phyloP scores from a whole-genome alignment of 2,113 vertebrate species.

The Mystacornis crossleyi region DNA sequence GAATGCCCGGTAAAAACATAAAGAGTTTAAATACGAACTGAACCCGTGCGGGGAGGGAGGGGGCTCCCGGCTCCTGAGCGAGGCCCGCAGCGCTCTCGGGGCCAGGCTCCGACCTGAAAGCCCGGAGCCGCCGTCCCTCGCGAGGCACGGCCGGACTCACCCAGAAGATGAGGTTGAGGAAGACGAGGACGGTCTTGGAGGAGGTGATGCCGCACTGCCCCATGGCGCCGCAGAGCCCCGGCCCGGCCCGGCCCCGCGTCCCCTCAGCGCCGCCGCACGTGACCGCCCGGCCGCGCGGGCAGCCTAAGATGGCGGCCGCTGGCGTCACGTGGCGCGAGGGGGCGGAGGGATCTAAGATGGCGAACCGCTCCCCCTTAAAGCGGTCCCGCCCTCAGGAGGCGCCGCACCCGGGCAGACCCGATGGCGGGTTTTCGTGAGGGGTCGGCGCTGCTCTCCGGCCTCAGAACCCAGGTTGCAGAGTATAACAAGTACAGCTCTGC shows the following conservation, averaged over 20 bases:
- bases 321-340: background rate
- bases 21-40: background rate
- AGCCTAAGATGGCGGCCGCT: constrained; percentile 45
- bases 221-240: constrained; percentile 47
- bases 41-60: accelerated
- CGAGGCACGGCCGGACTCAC: constrained; percentile 63
- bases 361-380: background rate
- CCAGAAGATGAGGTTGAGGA: constrained; percentile 98
- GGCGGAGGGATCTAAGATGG: constrained; percentile 56
- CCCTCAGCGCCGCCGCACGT: constrained; percentile 17
- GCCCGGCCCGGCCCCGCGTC: background rate
- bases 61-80: background rate
- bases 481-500: accelerated
- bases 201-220: constrained; percentile 95
- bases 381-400: background rate
- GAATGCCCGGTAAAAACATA: background rate
- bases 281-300: background rate
- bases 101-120: background rate
- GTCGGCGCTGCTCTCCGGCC: accelerated
- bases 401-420: accelerated
- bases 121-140: background rate
- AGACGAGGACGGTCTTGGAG: constrained; percentile 95
- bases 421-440: accelerated
- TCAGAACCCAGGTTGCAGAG: accelerated
- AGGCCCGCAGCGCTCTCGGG: background rate